Percentiles rank a stretch among this genome's conserved stretches.
Conservation (phyloP, 1,140 invertebrate species). For the Sweltsa coloradensis region DNA sequence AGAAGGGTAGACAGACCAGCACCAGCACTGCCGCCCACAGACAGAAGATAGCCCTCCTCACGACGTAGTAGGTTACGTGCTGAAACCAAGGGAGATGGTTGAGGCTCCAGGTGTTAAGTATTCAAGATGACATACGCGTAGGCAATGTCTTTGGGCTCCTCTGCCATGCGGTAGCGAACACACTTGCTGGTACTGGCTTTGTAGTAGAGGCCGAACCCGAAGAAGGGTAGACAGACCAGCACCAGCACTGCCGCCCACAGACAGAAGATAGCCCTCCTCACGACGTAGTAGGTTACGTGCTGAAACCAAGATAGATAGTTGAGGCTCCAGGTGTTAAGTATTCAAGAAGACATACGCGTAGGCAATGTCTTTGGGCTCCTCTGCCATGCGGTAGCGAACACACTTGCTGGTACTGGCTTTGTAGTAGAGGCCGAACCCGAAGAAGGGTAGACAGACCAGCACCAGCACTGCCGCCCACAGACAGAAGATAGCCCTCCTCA, state of each 20-base stretch:
- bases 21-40: slow-evolving; percentile 55
- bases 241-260: slow-evolving; percentile 55
- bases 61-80: slow-evolving; percentile 67
- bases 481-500: slow-evolving; percentile 52
- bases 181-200: slow-evolving; percentile 34
- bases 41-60: slow-evolving; percentile 52
- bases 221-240: slow-evolving; percentile 59
- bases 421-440: slow-evolving; percentile 70
- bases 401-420: slow-evolving; percentile 34
- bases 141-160: slow-evolving; percentile 43
- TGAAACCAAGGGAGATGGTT: slow-evolving; percentile 29
- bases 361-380: slow-evolving; percentile 43
- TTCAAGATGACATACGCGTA: slow-evolving; percentile 73
- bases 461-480: slow-evolving; percentile 55
- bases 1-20: slow-evolving; percentile 59
- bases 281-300: slow-evolving; percentile 67
- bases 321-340: background rate
- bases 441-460: slow-evolving; percentile 59
- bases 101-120: background rate
- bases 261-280: slow-evolving; percentile 52
- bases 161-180: slow-evolving; percentile 56
- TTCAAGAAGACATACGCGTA: slow-evolving; percentile 74
- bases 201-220: slow-evolving; percentile 70
- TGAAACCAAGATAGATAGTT: slow-evolving; percentile 29
- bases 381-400: slow-evolving; percentile 56